These are phyloP conservation scores for Chelonus formosanus DNA, from an alignment of 2,888 invertebrate genomes.

Conservation along the genomic window DNA sequence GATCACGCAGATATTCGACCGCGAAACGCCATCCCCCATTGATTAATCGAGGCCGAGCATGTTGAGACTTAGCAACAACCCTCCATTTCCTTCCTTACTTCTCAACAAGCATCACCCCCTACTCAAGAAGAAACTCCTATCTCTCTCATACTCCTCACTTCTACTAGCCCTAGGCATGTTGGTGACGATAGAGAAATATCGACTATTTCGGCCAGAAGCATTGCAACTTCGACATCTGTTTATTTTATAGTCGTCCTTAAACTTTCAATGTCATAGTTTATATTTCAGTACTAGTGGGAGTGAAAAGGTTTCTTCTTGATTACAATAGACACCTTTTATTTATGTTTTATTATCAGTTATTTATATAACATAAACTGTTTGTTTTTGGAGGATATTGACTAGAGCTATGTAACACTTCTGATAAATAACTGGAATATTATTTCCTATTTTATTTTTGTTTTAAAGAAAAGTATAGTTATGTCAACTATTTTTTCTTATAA, in stretches of 20 bases:
- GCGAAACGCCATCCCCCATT: conserved; percentile 53
- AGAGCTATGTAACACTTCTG: too few relatives aligned
- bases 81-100: conserved; percentile 56
- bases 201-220: conserved; percentile 45
- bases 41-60: conserved; percentile 62
- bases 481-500: too few relatives aligned
- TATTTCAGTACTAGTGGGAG: conserved; percentile 2
- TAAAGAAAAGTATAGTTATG: too few relatives aligned
- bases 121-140: not conserved
- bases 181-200: conserved; percentile 50
- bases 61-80: conserved; percentile 60
- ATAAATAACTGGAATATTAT: too few relatives aligned
- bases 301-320: too few relatives aligned
- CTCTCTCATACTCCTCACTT: too few relatives aligned
- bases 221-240: not conserved
- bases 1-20: conserved; percentile 36
- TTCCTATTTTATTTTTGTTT: too few relatives aligned
- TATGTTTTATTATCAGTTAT: too few relatives aligned
- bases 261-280: conserved; percentile 21
- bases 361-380: too few relatives aligned
- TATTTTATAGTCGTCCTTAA: not conserved
- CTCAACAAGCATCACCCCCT: conserved; percentile 18
- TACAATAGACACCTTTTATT: too few relatives aligned
- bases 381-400: too few relatives aligned
- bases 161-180: conserved; percentile 26